These are phyloP conservation scores for Remorina albescens DNA, from an alignment of 2,797 vertebrate species.

Conservation along the genomic window DNA sequence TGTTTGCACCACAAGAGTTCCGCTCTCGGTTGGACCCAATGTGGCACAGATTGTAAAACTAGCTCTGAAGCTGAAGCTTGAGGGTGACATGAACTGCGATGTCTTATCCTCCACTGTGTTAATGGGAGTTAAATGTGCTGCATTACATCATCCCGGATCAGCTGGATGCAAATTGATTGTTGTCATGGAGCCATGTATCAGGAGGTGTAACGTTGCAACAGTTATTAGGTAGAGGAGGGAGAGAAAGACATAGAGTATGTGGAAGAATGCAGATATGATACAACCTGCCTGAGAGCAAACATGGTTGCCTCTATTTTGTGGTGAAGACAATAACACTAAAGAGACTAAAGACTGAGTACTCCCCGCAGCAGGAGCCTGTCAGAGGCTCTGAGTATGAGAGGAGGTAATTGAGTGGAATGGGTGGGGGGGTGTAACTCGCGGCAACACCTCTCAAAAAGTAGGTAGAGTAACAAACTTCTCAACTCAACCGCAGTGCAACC, in stretches of 20 bases:
- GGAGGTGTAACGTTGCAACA: not conserved
- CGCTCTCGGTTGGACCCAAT: conserved; percentile 42
- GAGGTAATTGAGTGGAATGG: conserved; percentile 26
- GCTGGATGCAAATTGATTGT: conserved; percentile 52
- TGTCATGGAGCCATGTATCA: not conserved
- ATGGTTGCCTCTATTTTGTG: conserved; percentile 30
- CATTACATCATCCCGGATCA: conserved; percentile 26
- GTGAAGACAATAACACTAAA: conserved; percentile 42
- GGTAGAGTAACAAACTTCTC: conserved; percentile 14
- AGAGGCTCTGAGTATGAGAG: conserved; percentile 22
- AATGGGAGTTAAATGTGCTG: conserved; percentile 33
- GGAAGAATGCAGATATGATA: conserved; percentile 28
- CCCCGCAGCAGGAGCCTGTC: conserved; percentile 37
- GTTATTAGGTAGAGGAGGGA: conserved; percentile 19
- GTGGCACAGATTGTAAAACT: conserved; percentile 39
- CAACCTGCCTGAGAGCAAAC: conserved; percentile 12
- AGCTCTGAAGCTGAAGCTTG: conserved; percentile 17
- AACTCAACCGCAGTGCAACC: conserved; percentile 15
- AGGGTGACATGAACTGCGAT: conserved; percentile 28
- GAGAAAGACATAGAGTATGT: not conserved
- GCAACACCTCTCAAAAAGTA: conserved; percentile 43
- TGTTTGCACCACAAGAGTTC: conserved; percentile 24
- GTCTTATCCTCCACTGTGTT: conserved; percentile 45
- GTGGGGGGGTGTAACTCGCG: conserved; percentile 13
- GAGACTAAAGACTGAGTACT: conserved; percentile 38